Evolutionary conservation across 2,113 vertebrate species (phyloP).

Genomic region (Alexandromys fortis): DNA sequence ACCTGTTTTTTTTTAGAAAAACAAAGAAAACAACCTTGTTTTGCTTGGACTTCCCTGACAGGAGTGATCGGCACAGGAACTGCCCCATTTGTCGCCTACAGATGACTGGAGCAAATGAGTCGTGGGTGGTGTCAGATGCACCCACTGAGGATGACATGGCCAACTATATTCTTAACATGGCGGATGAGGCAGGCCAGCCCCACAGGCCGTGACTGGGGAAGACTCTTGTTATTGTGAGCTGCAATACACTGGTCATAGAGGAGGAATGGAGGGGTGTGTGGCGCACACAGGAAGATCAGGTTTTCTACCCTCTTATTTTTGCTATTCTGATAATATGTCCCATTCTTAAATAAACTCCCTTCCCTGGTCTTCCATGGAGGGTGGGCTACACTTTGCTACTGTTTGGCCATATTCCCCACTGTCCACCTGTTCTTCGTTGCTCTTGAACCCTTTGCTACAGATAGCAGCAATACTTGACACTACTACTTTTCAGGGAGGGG

Average conservation of each 20-base stretch:
- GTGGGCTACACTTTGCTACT: conserved; percentile 75
- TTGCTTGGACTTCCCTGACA: conserved; percentile 83
- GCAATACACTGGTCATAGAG: background rate
- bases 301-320: conserved; percentile 50
- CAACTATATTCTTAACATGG: conserved; percentile 96
- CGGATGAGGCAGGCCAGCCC: conserved; percentile 95
- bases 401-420: conserved; percentile 62
- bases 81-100: conserved; percentile 98
- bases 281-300: conserved; percentile 54
- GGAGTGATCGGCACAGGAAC: conserved; percentile 96
- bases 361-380: conserved; percentile 71
- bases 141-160: conserved; percentile 97
- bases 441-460: conserved; percentile 68
- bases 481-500: conserved; percentile 46
- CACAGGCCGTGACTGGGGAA: conserved; percentile 89
- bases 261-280: background rate
- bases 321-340: conserved; percentile 68
- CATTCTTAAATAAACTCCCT: conserved; percentile 59
- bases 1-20: conserved; percentile 13
- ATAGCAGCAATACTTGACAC: conserved; percentile 66
- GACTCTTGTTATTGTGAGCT: background rate
- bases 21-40: conserved; percentile 49
- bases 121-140: conserved; percentile 97
- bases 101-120: conserved; percentile 94
- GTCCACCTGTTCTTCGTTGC: conserved; percentile 50